phyloP scores from a whole-genome alignment of 2,113 vertebrate species.

The Protobothrops mucrosquamatus region DNA sequence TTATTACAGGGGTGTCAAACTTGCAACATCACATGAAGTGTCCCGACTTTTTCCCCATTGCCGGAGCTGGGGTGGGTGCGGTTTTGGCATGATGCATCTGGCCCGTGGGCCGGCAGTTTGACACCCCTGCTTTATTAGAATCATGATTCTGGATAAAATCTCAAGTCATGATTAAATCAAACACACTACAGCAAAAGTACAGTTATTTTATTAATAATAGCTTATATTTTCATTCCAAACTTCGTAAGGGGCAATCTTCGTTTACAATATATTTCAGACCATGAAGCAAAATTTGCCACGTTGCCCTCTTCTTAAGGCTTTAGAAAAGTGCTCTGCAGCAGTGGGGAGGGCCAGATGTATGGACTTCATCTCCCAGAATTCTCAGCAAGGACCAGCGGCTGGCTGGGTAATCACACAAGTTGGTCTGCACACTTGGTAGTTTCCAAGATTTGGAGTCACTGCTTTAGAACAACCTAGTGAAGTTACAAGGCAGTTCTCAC shows the following conservation, averaged over 20 bases:
- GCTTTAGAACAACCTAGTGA: background rate
- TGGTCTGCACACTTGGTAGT: background rate
- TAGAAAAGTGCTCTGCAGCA: background rate
- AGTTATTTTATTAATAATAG: slow-evolving; percentile 8
- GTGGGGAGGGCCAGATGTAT: background rate
- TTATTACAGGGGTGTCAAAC: no score
- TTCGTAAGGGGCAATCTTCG: background rate
- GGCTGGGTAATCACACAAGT: background rate
- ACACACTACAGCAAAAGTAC: slow-evolving; percentile 5
- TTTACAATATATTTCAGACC: background rate
- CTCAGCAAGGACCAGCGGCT: background rate
- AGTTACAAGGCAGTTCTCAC: background rate
- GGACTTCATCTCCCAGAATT: background rate
- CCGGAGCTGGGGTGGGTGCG: no score
- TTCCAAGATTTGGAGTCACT: background rate
- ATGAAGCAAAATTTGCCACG: background rate
- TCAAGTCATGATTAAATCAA: background rate
- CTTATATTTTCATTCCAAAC: slow-evolving; percentile 4
- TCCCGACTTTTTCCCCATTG: no score
- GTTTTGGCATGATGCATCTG: no score
- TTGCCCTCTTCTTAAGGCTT: background rate
- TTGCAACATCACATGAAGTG: no score
- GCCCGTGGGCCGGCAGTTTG: no score
- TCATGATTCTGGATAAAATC: background rate
- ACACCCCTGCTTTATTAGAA: no score